phyloP scores from a whole-genome alignment of 2,113 vertebrate genomes.

The Rousettus leschenaultii region DNA sequence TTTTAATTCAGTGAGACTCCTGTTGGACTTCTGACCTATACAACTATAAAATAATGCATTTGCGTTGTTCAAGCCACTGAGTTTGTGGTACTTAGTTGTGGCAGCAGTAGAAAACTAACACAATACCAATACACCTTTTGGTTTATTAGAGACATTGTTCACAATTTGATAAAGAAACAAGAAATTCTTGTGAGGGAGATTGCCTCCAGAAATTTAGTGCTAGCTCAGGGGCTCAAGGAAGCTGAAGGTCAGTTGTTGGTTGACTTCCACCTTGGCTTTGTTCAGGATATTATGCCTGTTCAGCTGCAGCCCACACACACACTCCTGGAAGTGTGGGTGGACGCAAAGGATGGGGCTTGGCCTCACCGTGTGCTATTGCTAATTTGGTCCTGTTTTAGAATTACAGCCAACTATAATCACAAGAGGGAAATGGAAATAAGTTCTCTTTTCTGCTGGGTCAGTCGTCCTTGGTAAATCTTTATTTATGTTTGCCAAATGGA shows the following conservation, averaged over 20 bases:
- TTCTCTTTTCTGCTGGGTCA: not conserved
- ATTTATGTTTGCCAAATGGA: not conserved
- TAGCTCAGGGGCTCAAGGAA: not conserved
- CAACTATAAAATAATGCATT: not conserved
- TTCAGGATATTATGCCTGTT: not conserved
- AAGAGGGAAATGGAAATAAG: not conserved
- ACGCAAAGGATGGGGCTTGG: not conserved
- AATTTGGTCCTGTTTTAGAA: constrained; percentile 13
- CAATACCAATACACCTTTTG: not conserved
- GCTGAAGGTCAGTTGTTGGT: fast-evolving
- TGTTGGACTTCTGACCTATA: not conserved
- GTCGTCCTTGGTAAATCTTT: not conserved
- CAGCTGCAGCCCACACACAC: not conserved
- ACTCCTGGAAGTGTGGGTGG: not conserved
- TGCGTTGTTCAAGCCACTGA: not conserved
- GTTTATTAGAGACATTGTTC: not conserved
- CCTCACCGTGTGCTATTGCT: not conserved
- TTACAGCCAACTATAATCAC: not conserved
- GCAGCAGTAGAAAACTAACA: not conserved
- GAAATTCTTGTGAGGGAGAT: not conserved
- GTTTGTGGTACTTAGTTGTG: not conserved
- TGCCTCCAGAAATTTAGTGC: not conserved
- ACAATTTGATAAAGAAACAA: not conserved
- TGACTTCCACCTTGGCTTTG: not conserved
- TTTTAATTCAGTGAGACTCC: not conserved